Evolutionary conservation across 2,113 vertebrate species (phyloP).

Genomic region (Empidonax traillii): DNA sequence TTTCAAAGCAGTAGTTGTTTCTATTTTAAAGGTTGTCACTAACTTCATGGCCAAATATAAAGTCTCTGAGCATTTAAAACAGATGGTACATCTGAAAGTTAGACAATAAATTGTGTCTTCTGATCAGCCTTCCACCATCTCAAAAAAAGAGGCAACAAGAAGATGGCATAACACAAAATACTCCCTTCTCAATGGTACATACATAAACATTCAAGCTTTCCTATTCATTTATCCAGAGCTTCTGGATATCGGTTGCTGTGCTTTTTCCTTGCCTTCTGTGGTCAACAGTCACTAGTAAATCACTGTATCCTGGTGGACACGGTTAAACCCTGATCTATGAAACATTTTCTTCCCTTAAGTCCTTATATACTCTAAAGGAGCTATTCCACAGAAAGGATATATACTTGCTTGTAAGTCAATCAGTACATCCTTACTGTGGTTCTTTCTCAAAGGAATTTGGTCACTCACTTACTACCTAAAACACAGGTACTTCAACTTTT

Average conservation of each 20-base stretch:
- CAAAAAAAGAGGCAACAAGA: not conserved
- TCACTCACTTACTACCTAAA: not conserved
- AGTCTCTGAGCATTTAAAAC: not conserved
- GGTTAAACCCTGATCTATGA: not conserved
- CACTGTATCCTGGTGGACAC: no score
- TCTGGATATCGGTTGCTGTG: accelerated
- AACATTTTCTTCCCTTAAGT: not conserved
- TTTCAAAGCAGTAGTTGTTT: not conserved
- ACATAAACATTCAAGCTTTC: not conserved
- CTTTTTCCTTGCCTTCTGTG: not conserved
- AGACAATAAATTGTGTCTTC: not conserved
- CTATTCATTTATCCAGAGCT: not conserved
- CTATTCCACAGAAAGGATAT: not conserved
- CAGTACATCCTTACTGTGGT: accelerated
- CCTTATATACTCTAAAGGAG: not conserved
- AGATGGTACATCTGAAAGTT: not conserved
- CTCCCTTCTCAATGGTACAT: not conserved
- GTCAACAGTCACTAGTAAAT: not conserved
- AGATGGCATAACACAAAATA: not conserved
- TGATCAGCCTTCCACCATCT: not conserved
- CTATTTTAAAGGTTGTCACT: not conserved
- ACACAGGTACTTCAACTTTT: not conserved
- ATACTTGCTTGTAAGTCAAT: not conserved
- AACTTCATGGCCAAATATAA: not conserved
- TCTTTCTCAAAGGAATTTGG: not conserved